Percentiles rank a stretch among this genome's conserved stretches.
Evolutionary conservation across 2,888 invertebrate genomes (phyloP).

Genomic region (Drosophila meridiana): DNA sequence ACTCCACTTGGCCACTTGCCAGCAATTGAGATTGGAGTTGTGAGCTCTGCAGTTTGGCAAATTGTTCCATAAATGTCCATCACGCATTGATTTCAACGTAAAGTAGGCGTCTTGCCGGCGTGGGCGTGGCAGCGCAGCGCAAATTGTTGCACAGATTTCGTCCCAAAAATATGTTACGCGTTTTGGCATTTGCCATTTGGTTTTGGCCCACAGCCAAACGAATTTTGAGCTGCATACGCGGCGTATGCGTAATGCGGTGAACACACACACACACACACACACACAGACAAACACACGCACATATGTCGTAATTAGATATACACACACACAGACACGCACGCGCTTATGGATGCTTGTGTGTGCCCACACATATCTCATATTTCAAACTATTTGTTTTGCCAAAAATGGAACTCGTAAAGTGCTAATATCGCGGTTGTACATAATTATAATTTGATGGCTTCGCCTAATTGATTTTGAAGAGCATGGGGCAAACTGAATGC

Average conservation of each 20-base stretch:
- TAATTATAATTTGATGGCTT: conserved; percentile 46
- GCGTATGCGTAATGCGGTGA: conserved; percentile 36
- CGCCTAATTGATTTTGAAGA: conserved; percentile 37
- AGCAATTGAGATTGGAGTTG: conserved; percentile 31
- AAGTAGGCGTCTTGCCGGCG: not conserved
- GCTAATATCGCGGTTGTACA: conserved; percentile 40
- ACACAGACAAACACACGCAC: not conserved
- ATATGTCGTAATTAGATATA: conserved; percentile 1
- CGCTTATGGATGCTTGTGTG: not conserved
- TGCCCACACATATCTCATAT: conserved; percentile 20
- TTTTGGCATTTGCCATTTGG: conserved; percentile 53
- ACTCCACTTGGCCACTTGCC: conserved; percentile 50
- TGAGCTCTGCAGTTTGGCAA: conserved; percentile 18
- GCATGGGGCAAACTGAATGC: conserved; percentile 2
- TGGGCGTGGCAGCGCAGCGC: conserved; percentile 8
- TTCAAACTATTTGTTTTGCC: conserved; percentile 22
- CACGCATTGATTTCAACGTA: conserved; percentile 51
- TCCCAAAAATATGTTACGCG: conserved; percentile 57
- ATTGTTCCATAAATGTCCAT: conserved; percentile 64
- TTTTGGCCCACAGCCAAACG: conserved; percentile 58
- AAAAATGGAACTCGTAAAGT: conserved; percentile 30
- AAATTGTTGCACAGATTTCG: conserved; percentile 13
- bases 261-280: not conserved
- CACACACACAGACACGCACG: not conserved
- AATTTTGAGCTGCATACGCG: conserved; percentile 32